Conservation (phyloP, 2,888 invertebrate genomes). For the Tenthredo notha region DNA sequence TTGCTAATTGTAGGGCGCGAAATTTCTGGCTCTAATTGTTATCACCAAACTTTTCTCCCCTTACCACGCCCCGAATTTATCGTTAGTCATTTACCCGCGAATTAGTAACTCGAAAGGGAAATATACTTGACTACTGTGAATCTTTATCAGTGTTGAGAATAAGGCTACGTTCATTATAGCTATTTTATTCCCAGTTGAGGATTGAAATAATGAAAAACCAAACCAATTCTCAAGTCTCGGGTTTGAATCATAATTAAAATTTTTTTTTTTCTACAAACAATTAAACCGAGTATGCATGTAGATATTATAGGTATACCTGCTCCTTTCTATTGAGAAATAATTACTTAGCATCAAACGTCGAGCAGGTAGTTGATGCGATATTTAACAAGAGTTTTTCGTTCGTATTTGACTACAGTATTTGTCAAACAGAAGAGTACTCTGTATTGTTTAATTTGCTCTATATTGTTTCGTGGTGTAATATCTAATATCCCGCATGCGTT, state of each 20-base stretch:
- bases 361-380: neutral
- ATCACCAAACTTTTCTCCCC: neutral
- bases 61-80: neutral
- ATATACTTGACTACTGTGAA: neutral
- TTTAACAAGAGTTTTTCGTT: neutral
- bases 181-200: neutral
- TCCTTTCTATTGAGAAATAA: neutral
- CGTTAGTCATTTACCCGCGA: neutral
- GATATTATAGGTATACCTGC: too few relatives aligned
- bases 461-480: neutral
- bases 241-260: neutral
- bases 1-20: neutral
- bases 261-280: too few relatives aligned
- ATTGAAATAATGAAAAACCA: neutral
- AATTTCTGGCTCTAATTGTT: conserved; percentile 8
- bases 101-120: neutral
- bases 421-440: conserved; percentile 4
- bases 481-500: neutral
- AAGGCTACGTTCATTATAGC: neutral
- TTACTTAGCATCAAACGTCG: neutral
- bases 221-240: neutral
- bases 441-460: neutral
- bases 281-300: too few relatives aligned
- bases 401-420: neutral
- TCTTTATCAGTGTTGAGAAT: neutral